phyloP scores from a whole-genome alignment of 2,888 invertebrate genomes.

The Anorthoa munda region DNA sequence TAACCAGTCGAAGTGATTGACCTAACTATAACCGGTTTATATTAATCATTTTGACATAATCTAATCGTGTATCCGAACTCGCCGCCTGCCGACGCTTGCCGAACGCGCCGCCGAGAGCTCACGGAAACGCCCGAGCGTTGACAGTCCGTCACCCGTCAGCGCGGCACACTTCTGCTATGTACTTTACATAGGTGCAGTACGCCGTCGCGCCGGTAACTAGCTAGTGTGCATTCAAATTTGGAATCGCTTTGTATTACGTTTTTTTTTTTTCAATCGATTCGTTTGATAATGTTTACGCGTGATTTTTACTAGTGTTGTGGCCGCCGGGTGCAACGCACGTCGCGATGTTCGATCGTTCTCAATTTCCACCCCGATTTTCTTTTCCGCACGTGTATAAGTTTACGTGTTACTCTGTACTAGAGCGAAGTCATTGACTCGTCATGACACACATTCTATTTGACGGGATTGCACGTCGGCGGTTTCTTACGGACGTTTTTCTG shows the following conservation, averaged over 20 bases:
- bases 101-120: slow-evolving; percentile 72
- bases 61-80: slow-evolving; percentile 78
- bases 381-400: slow-evolving; percentile 83
- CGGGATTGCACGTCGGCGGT: slow-evolving; percentile 82
- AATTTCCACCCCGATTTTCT: slow-evolving; percentile 75
- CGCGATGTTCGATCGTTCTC: slow-evolving; percentile 70
- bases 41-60: slow-evolving; percentile 85
- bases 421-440: slow-evolving; percentile 88
- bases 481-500: slow-evolving; percentile 76
- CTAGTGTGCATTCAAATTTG: slow-evolving; percentile 81
- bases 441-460: slow-evolving; percentile 90
- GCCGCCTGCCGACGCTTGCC: slow-evolving; percentile 64
- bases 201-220: slow-evolving; percentile 83
- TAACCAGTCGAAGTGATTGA: slow-evolving; percentile 80
- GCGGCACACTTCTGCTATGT: slow-evolving; percentile 86
- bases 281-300: slow-evolving; percentile 75
- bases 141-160: slow-evolving; percentile 89
- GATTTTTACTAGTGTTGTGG: slow-evolving; percentile 68
- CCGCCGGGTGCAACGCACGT: slow-evolving; percentile 73
- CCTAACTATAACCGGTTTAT: slow-evolving; percentile 83
- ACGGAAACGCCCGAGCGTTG: slow-evolving; percentile 84
- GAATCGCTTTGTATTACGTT: slow-evolving; percentile 70
- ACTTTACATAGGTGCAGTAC: slow-evolving; percentile 86
- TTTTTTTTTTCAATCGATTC: slow-evolving; percentile 74
- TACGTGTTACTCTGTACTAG: slow-evolving; percentile 77